Base-by-base conservation (phyloP, 1,140 invertebrate genomes). In the Brachionus sp. region DNA sequence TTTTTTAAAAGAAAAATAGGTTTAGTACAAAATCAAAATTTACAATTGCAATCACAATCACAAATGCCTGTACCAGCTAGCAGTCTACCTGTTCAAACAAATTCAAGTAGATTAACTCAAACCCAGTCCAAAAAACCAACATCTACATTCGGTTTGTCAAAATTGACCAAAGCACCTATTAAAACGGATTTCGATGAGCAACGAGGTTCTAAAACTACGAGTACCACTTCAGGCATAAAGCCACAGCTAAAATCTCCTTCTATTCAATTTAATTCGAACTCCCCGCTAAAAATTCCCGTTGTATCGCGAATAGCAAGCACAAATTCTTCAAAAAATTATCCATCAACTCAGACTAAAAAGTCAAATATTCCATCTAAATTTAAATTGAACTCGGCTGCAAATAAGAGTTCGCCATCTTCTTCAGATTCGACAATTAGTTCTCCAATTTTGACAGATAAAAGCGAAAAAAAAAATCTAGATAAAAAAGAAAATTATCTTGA, bases 41-140 rank as follows among this genome's bases (percentile, higher is more conserved):
- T 75, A 50, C 42, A 75, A 75, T 70, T 39, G 23, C 70, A 75
- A 75, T 75, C 70, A 25, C 70, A 75, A 75, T 5, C 42, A 46
- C 70, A 75, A 75, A 75, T 75, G 70, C 70, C 70, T 25, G 70
- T 46, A 25, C 70, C 13, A 19, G 66, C 16, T 19, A 70, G 37
- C 37, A 70, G n/a, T n/a, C 13, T 33, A 13, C 33, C 64, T 37
- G 16, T 39, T 12, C 16, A 19, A 39, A 16, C 29, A 7, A 70
- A 39, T 70, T 39, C 33, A 70, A 10, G 6, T 9, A 70, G 16
- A 39, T 19, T 70, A 70, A 6, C 16, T 16, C 66, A 70, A 70
- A 12, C 6, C 12, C 29, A 42, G 16, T 70, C 66, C 6, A 70
- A 75, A 75, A 44, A 75, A 5, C 39, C 7, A 29, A 29, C 70